These are phyloP conservation scores for Poeciliopsis infans DNA, from an alignment of 2,797 vertebrate genomes.

Conservation along the genomic window DNA sequence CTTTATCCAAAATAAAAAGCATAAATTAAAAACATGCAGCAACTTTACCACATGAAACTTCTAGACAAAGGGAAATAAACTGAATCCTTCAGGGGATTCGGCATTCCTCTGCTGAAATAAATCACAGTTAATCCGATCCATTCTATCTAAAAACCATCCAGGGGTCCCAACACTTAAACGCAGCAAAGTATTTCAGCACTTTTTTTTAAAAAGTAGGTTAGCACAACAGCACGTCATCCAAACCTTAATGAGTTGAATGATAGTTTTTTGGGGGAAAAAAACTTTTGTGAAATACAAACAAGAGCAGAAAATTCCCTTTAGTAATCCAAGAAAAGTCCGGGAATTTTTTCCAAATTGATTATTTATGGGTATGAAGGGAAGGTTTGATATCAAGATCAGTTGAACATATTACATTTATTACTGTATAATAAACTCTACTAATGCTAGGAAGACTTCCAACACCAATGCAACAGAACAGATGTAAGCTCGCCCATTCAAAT, in stretches of 20 bases:
- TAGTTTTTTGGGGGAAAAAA: slow-evolving; percentile 25
- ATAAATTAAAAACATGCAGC: slow-evolving; percentile 71
- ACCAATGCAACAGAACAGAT: background rate
- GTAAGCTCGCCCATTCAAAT: background rate
- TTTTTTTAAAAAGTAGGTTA: slow-evolving; percentile 45
- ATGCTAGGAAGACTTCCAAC: slow-evolving; percentile 16
- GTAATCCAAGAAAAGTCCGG: slow-evolving; percentile 45
- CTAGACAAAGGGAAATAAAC: slow-evolving; percentile 59
- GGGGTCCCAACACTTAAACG: slow-evolving; percentile 13
- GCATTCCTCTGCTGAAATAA: slow-evolving; percentile 55
- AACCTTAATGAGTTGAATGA: slow-evolving; percentile 18
- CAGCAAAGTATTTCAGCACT: slow-evolving; percentile 1
- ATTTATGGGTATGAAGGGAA: background rate
- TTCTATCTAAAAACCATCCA: slow-evolving; percentile 15
- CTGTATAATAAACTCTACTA: slow-evolving; percentile 21
- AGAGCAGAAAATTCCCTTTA: slow-evolving; percentile 28
- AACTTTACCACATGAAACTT: slow-evolving; percentile 56
- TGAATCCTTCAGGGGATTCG: slow-evolving; percentile 39
- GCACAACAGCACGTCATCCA: slow-evolving; percentile 22
- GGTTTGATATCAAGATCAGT: slow-evolving; percentile 42
- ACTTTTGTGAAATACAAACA: slow-evolving; percentile 13
- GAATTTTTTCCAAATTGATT: slow-evolving; percentile 45
- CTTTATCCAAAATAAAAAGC: slow-evolving; percentile 63
- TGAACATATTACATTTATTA: slow-evolving; percentile 25
- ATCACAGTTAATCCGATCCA: slow-evolving; percentile 54